Base-by-base conservation (phyloP, 2,113 vertebrate genomes). In the Probosciger aterrimus region DNA sequence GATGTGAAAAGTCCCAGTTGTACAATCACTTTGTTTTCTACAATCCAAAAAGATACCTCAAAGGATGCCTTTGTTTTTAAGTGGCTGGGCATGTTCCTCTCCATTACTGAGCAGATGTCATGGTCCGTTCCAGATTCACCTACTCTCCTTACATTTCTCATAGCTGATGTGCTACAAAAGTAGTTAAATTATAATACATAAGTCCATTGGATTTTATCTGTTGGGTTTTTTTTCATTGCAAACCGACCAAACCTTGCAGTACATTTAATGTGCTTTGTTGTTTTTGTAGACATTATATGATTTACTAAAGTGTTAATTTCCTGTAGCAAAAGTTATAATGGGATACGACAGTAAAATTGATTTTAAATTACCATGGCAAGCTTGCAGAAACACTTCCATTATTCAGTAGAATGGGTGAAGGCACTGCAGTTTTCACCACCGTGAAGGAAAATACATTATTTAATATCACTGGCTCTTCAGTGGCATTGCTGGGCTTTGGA, bases 361-460 rank as follows among this genome's bases (percentile, higher is more conserved):
- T 95, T 96, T 96, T 91, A 95, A 97, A 96, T 95, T 84, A 91
- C 86, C 91, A 84, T 78, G 89, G 89, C 84, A 92, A 84, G 94
- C 93, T 87, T 89, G 86, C 92, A 87, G 83, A 95, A 95, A 86
- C 77, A 60, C 30, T 95, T 27, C 60, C 68, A 81, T 92, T 95
- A 91, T 84, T 95, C 89, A 95, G 65, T 12, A 75, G 89, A 89
- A 64, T 55, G 94, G 86, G 64, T 78, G 83, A 92, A 91, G 57
- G 55, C 65, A 18, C 81, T 57, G 74, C 76, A 84, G 73, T 70
- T 92, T 86, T 75, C 73, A 65, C 43, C n/a, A 62, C 60, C 83
- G 46, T 33, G 88, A 78, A 79, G 65, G 77, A 93, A 91, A 91
- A 84, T n/a, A 10, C 1, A 1, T 81, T 62, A 31, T 77, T 86